Percentiles rank a stretch among this genome's conserved stretches.
phyloP scores from a whole-genome alignment of 2,888 invertebrate genomes.

The Drosophila paucipuncta region DNA sequence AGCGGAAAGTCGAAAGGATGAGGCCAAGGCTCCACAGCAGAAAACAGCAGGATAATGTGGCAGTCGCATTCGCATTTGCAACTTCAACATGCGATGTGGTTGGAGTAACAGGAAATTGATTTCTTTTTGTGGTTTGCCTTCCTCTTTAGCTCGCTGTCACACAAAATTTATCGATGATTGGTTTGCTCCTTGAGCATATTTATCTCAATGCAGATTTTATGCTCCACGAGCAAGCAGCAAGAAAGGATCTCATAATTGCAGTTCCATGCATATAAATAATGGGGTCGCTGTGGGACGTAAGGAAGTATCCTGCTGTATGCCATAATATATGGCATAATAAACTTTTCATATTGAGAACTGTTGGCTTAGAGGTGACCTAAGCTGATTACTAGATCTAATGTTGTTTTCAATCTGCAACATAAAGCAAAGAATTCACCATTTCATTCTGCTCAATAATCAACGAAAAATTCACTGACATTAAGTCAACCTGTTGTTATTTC shows the following conservation, averaged over 20 bases:
- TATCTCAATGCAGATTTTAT: conserved; percentile 66
- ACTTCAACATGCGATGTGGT: conserved; percentile 25
- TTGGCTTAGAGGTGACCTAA: neutral
- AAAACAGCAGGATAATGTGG: conserved; percentile 54
- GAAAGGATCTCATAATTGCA: conserved; percentile 54
- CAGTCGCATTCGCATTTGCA: conserved; percentile 46
- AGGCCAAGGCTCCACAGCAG: conserved; percentile 33
- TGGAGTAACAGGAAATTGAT: conserved; percentile 72
- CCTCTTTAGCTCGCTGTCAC: conserved; percentile 57
- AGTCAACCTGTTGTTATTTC: neutral
- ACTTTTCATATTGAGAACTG: conserved; percentile 33
- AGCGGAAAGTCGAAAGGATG: conserved; percentile 32
- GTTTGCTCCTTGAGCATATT: conserved; percentile 68
- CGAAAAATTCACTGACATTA: neutral
- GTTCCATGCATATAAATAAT: conserved; percentile 53
- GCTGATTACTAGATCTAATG: neutral
- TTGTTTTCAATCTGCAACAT: neutral
- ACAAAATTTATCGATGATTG: conserved; percentile 72
- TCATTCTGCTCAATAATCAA: neutral
- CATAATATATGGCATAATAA: conserved; percentile 57
- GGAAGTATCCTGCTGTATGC: neutral
- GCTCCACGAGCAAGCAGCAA: conserved; percentile 1
- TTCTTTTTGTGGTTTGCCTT: conserved; percentile 56
- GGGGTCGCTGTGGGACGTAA: neutral
- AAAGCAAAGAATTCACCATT: neutral